A percentile compares a stretch with the other conserved stretches of the same genome.
phyloP scores from a whole-genome alignment of 2,113 vertebrate species.

The Hippocampus comes region DNA sequence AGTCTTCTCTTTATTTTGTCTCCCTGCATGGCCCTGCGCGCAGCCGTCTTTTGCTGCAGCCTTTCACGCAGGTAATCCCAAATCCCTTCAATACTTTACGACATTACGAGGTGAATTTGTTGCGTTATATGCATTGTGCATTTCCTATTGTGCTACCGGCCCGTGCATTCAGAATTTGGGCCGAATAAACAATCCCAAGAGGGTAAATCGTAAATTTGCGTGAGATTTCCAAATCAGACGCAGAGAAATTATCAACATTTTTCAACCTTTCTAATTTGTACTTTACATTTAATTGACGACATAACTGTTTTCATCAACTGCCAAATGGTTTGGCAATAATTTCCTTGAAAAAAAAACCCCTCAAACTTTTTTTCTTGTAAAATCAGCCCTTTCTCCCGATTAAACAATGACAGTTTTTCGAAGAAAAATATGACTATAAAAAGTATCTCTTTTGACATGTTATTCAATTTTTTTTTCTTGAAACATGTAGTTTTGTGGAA shows the following conservation, averaged over 20 bases:
- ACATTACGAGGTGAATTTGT: not conserved
- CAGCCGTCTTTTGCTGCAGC: not conserved
- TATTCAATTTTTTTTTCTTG: too few species aligned
- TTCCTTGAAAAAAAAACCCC: not conserved
- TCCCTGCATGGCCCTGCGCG: not conserved
- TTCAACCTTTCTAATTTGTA: not conserved
- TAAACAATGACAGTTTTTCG: too few species aligned
- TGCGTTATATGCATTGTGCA: not conserved
- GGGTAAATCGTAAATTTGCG: not conserved
- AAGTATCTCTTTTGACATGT: too few species aligned
- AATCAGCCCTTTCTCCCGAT: too few species aligned
- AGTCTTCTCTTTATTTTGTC: not conserved
- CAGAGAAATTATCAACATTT: not conserved
- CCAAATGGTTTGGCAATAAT: too few species aligned
- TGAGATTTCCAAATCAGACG: too few species aligned
- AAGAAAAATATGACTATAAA: too few species aligned
- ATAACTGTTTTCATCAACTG: not conserved
- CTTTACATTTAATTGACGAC: not conserved
- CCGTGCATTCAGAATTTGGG: not conserved
- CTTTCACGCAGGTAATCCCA: not conserved
- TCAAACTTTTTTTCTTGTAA: too few species aligned
- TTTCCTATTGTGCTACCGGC: not conserved
- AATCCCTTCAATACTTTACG: not conserved
- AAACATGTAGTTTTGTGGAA: too few species aligned
- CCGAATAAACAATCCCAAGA: not conserved